Conservation (phyloP, 2,888 invertebrate genomes). For the Julus scandinavius region DNA sequence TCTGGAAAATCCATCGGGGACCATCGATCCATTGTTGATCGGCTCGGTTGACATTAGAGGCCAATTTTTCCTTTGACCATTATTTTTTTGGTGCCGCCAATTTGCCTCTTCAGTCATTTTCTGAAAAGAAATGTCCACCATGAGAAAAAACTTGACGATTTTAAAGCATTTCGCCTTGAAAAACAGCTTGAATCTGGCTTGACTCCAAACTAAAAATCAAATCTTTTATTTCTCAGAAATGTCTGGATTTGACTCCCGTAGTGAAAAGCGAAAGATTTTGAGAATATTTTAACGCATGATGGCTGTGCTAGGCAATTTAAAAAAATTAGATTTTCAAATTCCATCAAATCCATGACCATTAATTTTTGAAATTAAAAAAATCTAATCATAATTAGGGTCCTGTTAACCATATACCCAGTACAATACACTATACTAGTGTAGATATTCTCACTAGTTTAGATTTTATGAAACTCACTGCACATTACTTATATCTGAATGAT, state of each 20-base stretch:
- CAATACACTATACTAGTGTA: no score
- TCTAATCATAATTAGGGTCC: no score
- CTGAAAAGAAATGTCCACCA: neutral
- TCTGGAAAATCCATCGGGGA: slow-evolving; percentile 14
- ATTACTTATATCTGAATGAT: neutral
- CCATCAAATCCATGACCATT: no score
- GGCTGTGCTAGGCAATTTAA: no score
- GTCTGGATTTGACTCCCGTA: neutral
- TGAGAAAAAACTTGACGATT: neutral
- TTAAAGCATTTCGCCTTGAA: neutral
- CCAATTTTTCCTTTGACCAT: slow-evolving; percentile 10
- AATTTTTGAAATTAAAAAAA: no score
- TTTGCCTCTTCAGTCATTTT: neutral
- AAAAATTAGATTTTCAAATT: no score
- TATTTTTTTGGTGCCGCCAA: neutral
- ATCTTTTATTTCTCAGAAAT: neutral
- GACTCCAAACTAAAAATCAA: neutral
- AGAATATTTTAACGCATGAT: no score
- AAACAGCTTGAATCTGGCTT: neutral
- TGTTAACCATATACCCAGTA: no score
- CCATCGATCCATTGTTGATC: slow-evolving; percentile 29
- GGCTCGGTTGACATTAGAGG: slow-evolving; percentile 6
- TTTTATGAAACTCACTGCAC: neutral
- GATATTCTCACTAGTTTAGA: neutral
- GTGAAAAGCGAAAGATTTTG: no score